phyloP scores from a whole-genome alignment of 2,888 invertebrate genomes.

The Ceratothoa steindachneri region DNA sequence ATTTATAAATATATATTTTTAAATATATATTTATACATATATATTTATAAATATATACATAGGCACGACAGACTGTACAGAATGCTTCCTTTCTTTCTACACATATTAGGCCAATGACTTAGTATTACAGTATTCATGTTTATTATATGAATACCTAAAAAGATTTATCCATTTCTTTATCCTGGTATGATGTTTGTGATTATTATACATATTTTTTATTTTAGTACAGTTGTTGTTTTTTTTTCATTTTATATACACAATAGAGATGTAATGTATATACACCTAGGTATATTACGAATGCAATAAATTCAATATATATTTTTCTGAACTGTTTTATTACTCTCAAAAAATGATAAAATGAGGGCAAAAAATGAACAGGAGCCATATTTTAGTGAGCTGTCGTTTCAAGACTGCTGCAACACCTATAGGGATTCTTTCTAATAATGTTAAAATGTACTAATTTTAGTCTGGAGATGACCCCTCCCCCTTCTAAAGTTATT shows the following conservation, averaged over 20 bases:
- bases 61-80: constrained; percentile 46
- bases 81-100: constrained; percentile 11
- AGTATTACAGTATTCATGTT: constrained; percentile 23
- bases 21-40: constrained; percentile 10
- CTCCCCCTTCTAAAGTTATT: too few relatives aligned
- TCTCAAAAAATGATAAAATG: too few relatives aligned
- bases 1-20: constrained; percentile 16
- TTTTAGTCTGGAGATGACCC: too few relatives aligned
- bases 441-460: too few relatives aligned
- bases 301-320: background rate
- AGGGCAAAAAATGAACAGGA: too few relatives aligned
- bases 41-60: constrained; percentile 35
- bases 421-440: too few relatives aligned
- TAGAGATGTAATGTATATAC: background rate
- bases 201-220: background rate
- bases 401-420: too few relatives aligned
- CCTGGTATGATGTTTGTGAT: too few relatives aligned
- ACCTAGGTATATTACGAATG: background rate
- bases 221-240: background rate
- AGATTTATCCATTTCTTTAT: constrained; percentile 7
- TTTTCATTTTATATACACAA: background rate
- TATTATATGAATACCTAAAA: constrained; percentile 19
- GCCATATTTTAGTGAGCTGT: too few relatives aligned
- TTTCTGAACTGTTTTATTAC: background rate
- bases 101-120: constrained; percentile 28